Base-by-base conservation (phyloP, 92 coral and sea anemone species). In the Phymanthus crucifer region DNA sequence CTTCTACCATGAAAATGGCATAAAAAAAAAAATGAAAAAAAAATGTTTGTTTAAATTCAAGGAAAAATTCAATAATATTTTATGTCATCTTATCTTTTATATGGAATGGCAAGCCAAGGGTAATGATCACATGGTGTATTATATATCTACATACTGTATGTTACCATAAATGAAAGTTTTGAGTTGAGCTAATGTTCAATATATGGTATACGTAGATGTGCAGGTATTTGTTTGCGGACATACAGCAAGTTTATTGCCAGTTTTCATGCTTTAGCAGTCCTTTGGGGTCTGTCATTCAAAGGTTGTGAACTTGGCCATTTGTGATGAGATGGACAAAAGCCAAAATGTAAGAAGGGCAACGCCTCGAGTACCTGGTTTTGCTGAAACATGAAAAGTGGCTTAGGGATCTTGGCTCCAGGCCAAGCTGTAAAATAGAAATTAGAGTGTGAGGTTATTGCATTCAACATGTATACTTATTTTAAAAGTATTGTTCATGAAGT, bases 401-500 rank as follows among this genome's bases (percentile, higher is more conserved):
- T n/a, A n/a, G n/a, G n/a, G n/a, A n/a, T n/a, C n/a, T n/a, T n/a
- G n/a, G n/a, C n/a, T 11, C 50, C 50, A 45, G 23, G 64, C 26
- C 24, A 61, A 26, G 34, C 34, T 34, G 27, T 61, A 61, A 34
- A 61, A 3, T 27, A 27, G 29, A 18, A 61, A 24, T 21, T 54
- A 54, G 64, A 54, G 68, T 61, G 68, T 61, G 33, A 61, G 33
- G 0, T 24, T 32, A 37, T 69, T 69, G 19, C 45, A 77, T 64
- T 77, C 72, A 61, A 61, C 34, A 57, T 56, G 80, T 77, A 64
- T 77, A 77, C 81, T 77, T 61, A 77, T 77, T 61, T 54, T 54
- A 54, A 54, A 77, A 77, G 81, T 77, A 77, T 77, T 61, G 81
- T 61, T 38, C 46, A 77, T 77, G 81, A 77, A 24, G 81, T 77